These are phyloP conservation scores for Drosophila tani DNA, from an alignment of 1,140 invertebrate species.

Conservation along the genomic window DNA sequence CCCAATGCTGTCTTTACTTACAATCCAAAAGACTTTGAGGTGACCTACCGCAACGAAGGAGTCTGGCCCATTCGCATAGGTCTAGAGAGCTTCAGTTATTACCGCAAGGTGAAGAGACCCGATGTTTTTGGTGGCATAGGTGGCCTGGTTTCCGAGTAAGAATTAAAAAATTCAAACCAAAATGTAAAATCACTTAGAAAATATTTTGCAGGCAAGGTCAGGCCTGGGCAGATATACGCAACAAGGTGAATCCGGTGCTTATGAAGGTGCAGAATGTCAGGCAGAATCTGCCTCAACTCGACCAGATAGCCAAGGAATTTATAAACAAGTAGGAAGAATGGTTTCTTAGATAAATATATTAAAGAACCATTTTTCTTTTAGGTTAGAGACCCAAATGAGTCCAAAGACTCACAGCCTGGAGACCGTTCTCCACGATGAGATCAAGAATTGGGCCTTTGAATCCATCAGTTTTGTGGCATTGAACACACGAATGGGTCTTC, in stretches of 20 bases:
- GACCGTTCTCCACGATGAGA: constrained; percentile 87
- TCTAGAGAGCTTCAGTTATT: constrained; percentile 70
- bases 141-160: constrained; percentile 69
- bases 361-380: constrained; percentile 46
- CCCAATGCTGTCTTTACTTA: constrained; percentile 70
- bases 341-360: no score
- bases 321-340: constrained; percentile 49
- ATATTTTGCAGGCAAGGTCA: constrained; percentile 58
- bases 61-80: constrained; percentile 77
- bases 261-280: constrained; percentile 75
- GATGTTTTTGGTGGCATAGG: constrained; percentile 72
- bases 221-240: constrained; percentile 66
- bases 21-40: constrained; percentile 69
- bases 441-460: constrained; percentile 90
- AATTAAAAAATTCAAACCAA: neutral
- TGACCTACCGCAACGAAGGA: constrained; percentile 75
- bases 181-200: neutral
- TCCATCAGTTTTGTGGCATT: constrained; percentile 89
- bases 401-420: constrained; percentile 86
- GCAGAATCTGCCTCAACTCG: constrained; percentile 62
- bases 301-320: constrained; percentile 70
- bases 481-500: constrained; percentile 76
- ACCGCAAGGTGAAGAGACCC: constrained; percentile 64
- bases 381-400: constrained; percentile 86
- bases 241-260: constrained; percentile 74